Evolutionary conservation across 35 echinoderm and acorn worm species (phyloP), one percentile per base, ranked within the genome.

Genomic region (Amphiura filiformis): DNA sequence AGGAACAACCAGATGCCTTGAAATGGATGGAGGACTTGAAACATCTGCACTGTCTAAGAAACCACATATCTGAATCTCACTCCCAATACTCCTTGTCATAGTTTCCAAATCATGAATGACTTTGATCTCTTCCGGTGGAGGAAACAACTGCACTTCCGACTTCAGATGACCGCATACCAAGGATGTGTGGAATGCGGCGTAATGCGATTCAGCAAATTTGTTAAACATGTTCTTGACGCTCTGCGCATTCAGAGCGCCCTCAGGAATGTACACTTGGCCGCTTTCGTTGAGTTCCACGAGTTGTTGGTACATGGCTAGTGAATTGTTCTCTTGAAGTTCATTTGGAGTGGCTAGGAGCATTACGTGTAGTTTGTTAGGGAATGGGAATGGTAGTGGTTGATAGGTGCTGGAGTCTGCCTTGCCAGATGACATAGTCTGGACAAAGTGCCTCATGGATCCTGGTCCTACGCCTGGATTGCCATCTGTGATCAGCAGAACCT

Each of bases 401-500:
- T 70, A 70, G 95, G 75, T 82, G 49, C 37, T 32, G 57, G 35
- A 81, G 32, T 87, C 36, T 36, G 76, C 78, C 75, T 37, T 39
- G 38, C 77, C 86, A 44, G 52, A 87, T 56, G 32, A 81, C 82
- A 91, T 81, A 32, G 49, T 81, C 38, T 97, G 87, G 1, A 85
- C n/a, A 14, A 86, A 39, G 32, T 91, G 65, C 32, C 65, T 39
- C 41, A 98, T 34, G 1, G 96, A 98, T 1, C 96, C 96, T 86
- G 89, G 17, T 32, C 96, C 93, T 15, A 91, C 82, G 0, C 96
- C 96, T 30, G 90, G 87, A 57, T 84, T 98, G 2, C 96, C 96
- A 88, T 98, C 96, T 23, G 96, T 93, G 32, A 98, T 76, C 52
- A 98, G 75, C 1, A 98, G 36, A 0, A 98, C 86, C 96, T 98